These are phyloP conservation scores for Spisula solida DNA, from an alignment of 2,888 invertebrate genomes.

Conservation along the genomic window DNA sequence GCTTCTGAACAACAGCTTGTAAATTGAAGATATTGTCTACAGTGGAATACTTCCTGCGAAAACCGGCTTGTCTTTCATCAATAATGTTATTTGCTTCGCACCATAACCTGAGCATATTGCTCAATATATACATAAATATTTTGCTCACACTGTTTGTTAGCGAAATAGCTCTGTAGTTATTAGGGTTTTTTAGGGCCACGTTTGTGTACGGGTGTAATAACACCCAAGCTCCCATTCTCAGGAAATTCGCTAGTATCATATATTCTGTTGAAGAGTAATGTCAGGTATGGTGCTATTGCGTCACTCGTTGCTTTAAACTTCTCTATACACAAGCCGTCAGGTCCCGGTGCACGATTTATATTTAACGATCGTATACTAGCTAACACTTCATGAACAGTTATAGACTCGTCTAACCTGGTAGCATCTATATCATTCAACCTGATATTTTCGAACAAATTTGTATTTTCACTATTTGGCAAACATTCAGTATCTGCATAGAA, in stretches of 20 bases:
- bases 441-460: no score
- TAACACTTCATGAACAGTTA: no score
- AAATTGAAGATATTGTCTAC: slow-evolving; percentile 56
- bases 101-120: slow-evolving; percentile 39
- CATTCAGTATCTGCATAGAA: no score
- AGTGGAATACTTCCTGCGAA: no score
- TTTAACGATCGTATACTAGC: no score
- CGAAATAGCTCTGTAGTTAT: slow-evolving; percentile 53
- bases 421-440: no score
- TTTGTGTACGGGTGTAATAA: slow-evolving; percentile 54
- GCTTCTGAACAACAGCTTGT: slow-evolving; percentile 49
- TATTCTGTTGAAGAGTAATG: slow-evolving; percentile 46
- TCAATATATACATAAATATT: slow-evolving; percentile 37
- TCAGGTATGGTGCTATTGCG: slow-evolving; percentile 29
- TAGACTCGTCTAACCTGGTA: no score
- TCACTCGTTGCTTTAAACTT: slow-evolving; percentile 37
- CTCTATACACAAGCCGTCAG: slow-evolving; percentile 37
- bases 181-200: slow-evolving; percentile 26
- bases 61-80: slow-evolving; percentile 54
- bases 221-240: slow-evolving; percentile 25
- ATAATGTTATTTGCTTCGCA: slow-evolving; percentile 41
- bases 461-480: no score
- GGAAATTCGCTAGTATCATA: slow-evolving; percentile 30
- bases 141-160: slow-evolving; percentile 43
- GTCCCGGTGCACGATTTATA: slow-evolving; percentile 15